These are phyloP conservation scores for Augochlora pura DNA, from an alignment of 1,140 invertebrate genomes.

Conservation along the genomic window DNA sequence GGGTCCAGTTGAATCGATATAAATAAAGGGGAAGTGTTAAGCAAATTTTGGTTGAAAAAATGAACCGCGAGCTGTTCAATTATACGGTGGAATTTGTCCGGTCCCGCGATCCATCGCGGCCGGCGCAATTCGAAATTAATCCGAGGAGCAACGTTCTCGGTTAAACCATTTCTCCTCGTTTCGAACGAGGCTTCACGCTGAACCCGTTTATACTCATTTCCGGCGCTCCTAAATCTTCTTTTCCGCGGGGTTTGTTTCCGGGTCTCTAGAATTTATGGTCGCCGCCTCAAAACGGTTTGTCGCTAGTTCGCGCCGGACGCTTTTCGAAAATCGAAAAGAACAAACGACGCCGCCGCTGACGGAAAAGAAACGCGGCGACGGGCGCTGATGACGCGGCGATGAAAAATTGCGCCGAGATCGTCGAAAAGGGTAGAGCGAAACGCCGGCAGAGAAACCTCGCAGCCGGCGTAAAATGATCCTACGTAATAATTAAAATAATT, in stretches of 20 bases:
- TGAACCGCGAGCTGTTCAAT: background rate
- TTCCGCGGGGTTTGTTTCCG: slow-evolving; percentile 15
- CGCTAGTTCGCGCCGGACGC: background rate
- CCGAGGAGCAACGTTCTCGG: background rate
- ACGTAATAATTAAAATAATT: too few species aligned
- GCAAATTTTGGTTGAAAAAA: background rate
- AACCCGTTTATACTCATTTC: slow-evolving; percentile 26
- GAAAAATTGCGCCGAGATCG: too few species aligned
- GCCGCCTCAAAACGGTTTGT: slow-evolving; percentile 17
- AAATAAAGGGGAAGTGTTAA: too few species aligned
- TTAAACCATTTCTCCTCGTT: slow-evolving; percentile 2
- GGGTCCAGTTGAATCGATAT: too few species aligned
- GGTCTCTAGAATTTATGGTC: slow-evolving; percentile 55
- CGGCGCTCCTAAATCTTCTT: background rate
- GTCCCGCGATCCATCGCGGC: background rate
- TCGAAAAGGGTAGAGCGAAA: too few species aligned
- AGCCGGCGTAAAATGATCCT: too few species aligned
- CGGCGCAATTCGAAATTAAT: background rate
- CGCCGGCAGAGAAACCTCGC: too few species aligned
- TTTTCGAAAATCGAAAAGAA: background rate
- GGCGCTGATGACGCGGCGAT: too few species aligned
- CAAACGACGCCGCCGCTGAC: too few species aligned
- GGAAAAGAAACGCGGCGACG: too few species aligned
- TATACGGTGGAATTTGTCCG: background rate
- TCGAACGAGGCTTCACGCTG: slow-evolving; percentile 20